Evolutionary conservation across 2,113 vertebrate species (phyloP).

Genomic region (Paramisgurnus dabryanus): DNA sequence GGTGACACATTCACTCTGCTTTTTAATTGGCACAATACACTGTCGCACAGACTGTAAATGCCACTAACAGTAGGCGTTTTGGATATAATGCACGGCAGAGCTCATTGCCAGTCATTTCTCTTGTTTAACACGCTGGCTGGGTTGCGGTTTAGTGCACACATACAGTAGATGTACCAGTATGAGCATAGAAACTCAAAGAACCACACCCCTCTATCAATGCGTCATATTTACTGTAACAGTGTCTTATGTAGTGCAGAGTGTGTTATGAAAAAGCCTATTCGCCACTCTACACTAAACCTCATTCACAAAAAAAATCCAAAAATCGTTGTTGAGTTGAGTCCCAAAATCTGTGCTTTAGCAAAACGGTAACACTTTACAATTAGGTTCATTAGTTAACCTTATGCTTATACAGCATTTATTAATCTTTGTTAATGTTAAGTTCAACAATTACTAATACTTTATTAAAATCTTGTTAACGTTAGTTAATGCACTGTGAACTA

Average conservation of each 20-base stretch:
- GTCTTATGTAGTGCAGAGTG: not conserved
- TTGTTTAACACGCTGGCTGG: conserved; percentile 98
- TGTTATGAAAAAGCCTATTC: too few species aligned
- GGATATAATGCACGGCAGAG: conserved; percentile 91
- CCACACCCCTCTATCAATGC: conserved; percentile 19
- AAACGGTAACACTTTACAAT: too few species aligned
- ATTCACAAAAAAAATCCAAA: too few species aligned
- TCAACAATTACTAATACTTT: too few species aligned
- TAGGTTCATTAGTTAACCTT: too few species aligned
- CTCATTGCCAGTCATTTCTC: conserved; percentile 99
- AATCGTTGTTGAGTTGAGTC: too few species aligned
- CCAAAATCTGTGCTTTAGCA: too few species aligned
- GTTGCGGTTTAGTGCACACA: conserved; percentile 63
- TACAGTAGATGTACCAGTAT: not conserved
- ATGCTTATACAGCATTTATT: too few species aligned
- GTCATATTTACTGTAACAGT: not conserved
- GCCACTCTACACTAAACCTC: too few species aligned
- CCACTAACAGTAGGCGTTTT: conserved; percentile 94
- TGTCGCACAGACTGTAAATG: conserved; percentile 91
- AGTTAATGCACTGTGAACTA: too few species aligned
- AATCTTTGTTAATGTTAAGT: too few species aligned
- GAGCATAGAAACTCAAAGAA: not conserved
- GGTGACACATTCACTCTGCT: not conserved
- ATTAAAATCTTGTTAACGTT: too few species aligned
- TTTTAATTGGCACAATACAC: conserved; percentile 91